Evolutionary conservation across 2,888 invertebrate genomes (phyloP), one percentile per base, ranked within the genome.

Genomic region (Timema podura): DNA sequence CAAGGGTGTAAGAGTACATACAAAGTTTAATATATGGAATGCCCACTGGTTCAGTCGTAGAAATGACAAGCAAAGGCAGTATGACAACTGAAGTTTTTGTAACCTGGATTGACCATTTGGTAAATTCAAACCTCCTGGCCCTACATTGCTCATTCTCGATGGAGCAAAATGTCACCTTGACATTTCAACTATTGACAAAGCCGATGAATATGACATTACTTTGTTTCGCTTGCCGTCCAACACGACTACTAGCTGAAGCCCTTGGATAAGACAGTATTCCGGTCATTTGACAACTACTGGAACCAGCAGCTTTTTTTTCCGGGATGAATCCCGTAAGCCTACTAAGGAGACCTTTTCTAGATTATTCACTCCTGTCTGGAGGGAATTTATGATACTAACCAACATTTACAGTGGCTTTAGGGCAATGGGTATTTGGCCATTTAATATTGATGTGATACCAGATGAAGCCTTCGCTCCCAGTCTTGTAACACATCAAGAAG

Each of bases 371-470:
- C n/a, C n/a, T n/a, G 57, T 16, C 6, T 57, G 57, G 57, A 16
- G 15, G 7, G 16, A 57, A 6, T 5, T 10, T 57, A 16, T 10
- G 15, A 57, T 16, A 7, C 57, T 16, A 57, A 15, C 57, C 57
- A 57, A 57, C 16, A 57, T 57, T 16, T 57, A 10, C 11, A 57
- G 57, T 57, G 57, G 57, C 57, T 57, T 57, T 57, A 57, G 57
- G 16, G n/a, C n/a, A n/a, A n/a, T n/a, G n/a, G n/a, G n/a, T n/a
- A n/a, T n/a, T n/a, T n/a, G n/a, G n/a, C n/a, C 57, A 6, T 57
- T 57, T 57, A 13, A 57, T 10, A n/a, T 16, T 16, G 16, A 6
- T 57, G 57, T 16, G 15, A 57, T 57, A n/a, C 57, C 57, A 15
- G 57, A 10, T 10, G 57, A 57, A 13, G 57, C 57, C n/a, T 54